Evolutionary conservation across 2,113 vertebrate species (phyloP), one percentile per base, ranked within the genome.

Genomic region (Corythaeola cristata): DNA sequence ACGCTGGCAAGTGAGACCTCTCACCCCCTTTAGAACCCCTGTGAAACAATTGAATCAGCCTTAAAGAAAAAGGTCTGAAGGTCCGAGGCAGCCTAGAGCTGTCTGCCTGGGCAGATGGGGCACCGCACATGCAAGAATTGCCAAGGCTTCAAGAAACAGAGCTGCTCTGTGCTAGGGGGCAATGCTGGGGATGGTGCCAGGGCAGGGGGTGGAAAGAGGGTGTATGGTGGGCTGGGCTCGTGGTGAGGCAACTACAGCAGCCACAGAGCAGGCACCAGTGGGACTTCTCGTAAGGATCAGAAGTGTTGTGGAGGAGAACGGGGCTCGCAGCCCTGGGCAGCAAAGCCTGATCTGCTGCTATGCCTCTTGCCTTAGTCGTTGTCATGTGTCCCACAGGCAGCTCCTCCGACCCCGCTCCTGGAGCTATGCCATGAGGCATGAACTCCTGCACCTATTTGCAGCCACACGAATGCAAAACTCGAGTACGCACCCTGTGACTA

Each of bases 381-480:
- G 8, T 74, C 37, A 56, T 1, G 1, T 26, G 24, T 63, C n/a
- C 60, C 22, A 13, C 28, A 12, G 0, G 1, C 50, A 88, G 50
- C 44, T 92, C 66, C 47, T 79, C 33, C 2, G 0, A 23, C 15
- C 23, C 55, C 4, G 0, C 44, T 94, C 68, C 59, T 78, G 41
- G 16, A 93, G 55, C 63, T 69, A 24, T 47, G 59, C 5, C 2
- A 74, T 33, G 20, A 93, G 50, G n/a, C 72, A 82, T 0, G 15
- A 53, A 6, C 55, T 55, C 66, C 79, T 53, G 76, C 76, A 86
- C 94, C 79, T 88, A 94, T 96, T 95, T 95, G 86, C 86, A 92
- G 90, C 85, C 86, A 44, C 89, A 84, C 79, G 94, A 96, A 95
- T 90, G 93, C 72, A 85, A 92, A 96, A 39, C 91, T 86, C 5